Base-by-base conservation (phyloP, 1,140 invertebrate genomes). In the Formica selysi region DNA sequence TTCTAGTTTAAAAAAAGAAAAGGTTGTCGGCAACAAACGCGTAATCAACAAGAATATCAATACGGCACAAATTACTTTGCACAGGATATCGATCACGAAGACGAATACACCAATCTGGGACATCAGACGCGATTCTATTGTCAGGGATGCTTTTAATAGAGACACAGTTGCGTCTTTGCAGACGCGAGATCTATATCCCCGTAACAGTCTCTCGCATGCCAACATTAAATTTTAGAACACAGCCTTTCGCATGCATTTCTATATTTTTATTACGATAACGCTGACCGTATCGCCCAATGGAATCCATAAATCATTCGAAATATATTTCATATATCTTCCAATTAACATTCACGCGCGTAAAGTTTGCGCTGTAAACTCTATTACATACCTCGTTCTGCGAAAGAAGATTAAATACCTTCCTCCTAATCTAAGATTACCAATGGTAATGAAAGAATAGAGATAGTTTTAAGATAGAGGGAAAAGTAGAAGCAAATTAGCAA, bases 61-160 rank as follows among this genome's bases (percentile, higher is more conserved):
- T 79, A 67, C 61, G 62, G 41, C 64, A 80, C 62, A 68, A 80
- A 80, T 80, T 80, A 80, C 44, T 68, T 80, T 68, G 68, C 51
- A 80, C 76, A 80, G 48, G 16, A 51, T 19, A 51, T 51, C 48
- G 5, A 80, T 80, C 64, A 68, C 62, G 44, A 80, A 80, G 29
- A 68, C 32, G 76, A 80, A 48, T 80, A 68, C 57, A 76, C 44
- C 61, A 67, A 29, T 67, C 62, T 44, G 76, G 32, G 29, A 80
- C 13, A 10, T 67, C 32, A 68, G 38, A 64, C 59, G 26, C 74
- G 26, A 79, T 65, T 78, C 41, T 65, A 65, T 67, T 48, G 41
- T 64, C 57, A 26, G 38, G 8, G 57, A 76, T 76, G 59, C 26
- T 76, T 64, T 76, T 64, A 59, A 41, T 62, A 76, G n/a, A 41